Percentiles rank a stretch among this genome's conserved stretches.
phyloP scores from a whole-genome alignment of 2,888 invertebrate genomes.

The Drosophila fungiperda region DNA sequence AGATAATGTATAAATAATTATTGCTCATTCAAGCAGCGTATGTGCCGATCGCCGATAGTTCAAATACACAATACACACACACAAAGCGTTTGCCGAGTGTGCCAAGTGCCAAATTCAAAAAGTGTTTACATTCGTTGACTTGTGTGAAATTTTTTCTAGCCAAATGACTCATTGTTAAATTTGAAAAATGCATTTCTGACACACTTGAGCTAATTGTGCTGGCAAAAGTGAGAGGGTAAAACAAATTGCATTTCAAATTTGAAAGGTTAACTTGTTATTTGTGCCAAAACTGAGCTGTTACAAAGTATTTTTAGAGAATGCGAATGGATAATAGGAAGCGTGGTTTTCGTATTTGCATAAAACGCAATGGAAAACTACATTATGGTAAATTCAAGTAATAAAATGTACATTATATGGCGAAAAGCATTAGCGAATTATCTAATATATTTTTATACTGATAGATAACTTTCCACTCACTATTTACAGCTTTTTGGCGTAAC shows the following conservation, averaged over 20 bases:
- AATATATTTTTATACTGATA: constrained; percentile 2
- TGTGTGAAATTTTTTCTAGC: constrained; percentile 15
- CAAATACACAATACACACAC: neutral
- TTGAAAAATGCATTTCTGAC: constrained; percentile 33
- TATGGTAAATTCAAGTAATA: neutral
- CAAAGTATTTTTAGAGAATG: constrained; percentile 4
- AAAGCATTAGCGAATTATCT: neutral
- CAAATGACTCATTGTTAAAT: constrained; percentile 46
- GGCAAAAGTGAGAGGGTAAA: constrained; percentile 38
- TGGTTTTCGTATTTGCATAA: constrained; percentile 31
- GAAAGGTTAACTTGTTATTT: constrained; percentile 40
- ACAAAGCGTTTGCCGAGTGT: constrained; percentile 36
- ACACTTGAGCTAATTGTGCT: constrained; percentile 49
- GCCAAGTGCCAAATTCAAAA: constrained; percentile 61
- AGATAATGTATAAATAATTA: constrained; percentile 50
- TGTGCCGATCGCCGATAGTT: constrained; percentile 28
- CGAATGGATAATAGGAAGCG: constrained; percentile 18
- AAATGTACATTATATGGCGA: neutral
- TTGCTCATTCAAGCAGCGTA: constrained; percentile 55
- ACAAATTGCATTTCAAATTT: constrained; percentile 2
- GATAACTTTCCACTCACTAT: constrained; percentile 1
- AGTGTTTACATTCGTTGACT: constrained; percentile 52
- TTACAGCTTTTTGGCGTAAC: constrained; percentile 71
- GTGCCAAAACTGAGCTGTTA: neutral
- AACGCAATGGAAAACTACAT: neutral